Base-by-base conservation (phyloP, 2,888 invertebrate species). In the Acronicta aceris region DNA sequence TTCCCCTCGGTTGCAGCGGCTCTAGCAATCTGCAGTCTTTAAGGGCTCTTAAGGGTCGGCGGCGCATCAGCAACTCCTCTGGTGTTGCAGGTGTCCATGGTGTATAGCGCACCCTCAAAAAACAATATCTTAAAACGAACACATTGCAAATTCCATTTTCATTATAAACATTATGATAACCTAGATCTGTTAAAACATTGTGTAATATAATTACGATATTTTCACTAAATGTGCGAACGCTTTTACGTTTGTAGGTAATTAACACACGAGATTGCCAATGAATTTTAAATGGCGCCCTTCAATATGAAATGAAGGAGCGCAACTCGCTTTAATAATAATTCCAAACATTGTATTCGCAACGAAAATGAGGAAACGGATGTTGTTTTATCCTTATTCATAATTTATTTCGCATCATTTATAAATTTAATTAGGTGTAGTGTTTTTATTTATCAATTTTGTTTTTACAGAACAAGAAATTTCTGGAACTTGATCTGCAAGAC, bases 211-310 rank as follows among this genome's bases (percentile, higher is more conserved):
- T 68, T 36, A 62, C 21, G 12, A 49, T 61, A 62, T 62, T 73
- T 56, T 69, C 41, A 57, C 51, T 69, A 53, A 46, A 15, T 50
- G 38, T 16, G 25, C 51, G 36, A 21, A 48, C 30, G 70, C 21
- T 56, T 56, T 51, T 62, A 52, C 64, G 51, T 62, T 72, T 41
- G 38, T 7, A 54, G 57, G 64, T 69, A 70, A 70, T 74, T 69
- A 63, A 61, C 60, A 48, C 52, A 43, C 38, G 56, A 59, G 61
- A 72, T 75, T 75, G 67, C 41, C 72, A 56, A 75, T 72, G 76
- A 72, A 72, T 72, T 75, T 71, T 65, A 65, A 75, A 71, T 71
- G 60, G 71, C 54, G 58, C 55, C 67, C 72, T 61, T 72, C 61
- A 65, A 72, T 66, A 61, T 42, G 55, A 49, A 59, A 65, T 60